Conservation (phyloP, 1,140 invertebrate genomes). For the Tenebrio molitor region DNA sequence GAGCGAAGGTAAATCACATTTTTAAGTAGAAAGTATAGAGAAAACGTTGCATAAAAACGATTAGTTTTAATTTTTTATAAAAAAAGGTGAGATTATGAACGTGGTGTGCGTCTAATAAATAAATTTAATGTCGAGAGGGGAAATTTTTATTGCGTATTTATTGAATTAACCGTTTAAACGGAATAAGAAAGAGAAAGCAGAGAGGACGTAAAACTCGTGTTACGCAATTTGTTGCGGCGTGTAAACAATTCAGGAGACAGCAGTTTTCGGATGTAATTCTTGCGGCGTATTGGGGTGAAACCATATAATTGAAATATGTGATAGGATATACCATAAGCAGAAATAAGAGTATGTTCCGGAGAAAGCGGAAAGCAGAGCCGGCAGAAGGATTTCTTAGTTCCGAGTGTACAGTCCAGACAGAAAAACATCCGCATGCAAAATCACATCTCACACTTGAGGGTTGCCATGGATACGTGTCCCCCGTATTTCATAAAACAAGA, state of each 20-base stretch:
- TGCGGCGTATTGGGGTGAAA: slow-evolving; percentile 39
- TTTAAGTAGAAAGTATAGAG: slow-evolving; percentile 11
- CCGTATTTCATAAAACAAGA: slow-evolving; percentile 34
- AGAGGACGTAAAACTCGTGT: slow-evolving; percentile 23
- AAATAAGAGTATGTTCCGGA: slow-evolving; percentile 40
- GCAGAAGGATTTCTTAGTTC: slow-evolving; percentile 42
- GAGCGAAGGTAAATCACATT: slow-evolving; percentile 31
- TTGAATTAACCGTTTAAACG: slow-evolving; percentile 18
- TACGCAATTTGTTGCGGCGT: slow-evolving; percentile 35
- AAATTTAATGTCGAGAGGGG: slow-evolving; percentile 1
- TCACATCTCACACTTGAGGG: slow-evolving; percentile 29
- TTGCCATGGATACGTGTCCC: slow-evolving; percentile 32
- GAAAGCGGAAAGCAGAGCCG: slow-evolving; percentile 11
- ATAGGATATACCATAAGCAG: slow-evolving; percentile 39
- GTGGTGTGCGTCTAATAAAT: not conserved
- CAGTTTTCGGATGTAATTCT: slow-evolving; percentile 40
- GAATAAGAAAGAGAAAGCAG: slow-evolving; percentile 29
- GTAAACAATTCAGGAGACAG: slow-evolving; percentile 38
- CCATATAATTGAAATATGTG: slow-evolving; percentile 44
- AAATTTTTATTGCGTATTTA: slow-evolving; percentile 7
- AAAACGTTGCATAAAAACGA: slow-evolving; percentile 5
- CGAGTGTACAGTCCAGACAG: slow-evolving; percentile 35
- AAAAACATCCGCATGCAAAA: slow-evolving; percentile 36
- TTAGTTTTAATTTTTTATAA: slow-evolving; percentile 1
- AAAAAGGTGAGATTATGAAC: slow-evolving; percentile 15